A percentile compares a stretch with the other conserved stretches of the same genome.
phyloP scores from a whole-genome alignment of 1,140 invertebrate genomes.

The Zaprionus inermis region DNA sequence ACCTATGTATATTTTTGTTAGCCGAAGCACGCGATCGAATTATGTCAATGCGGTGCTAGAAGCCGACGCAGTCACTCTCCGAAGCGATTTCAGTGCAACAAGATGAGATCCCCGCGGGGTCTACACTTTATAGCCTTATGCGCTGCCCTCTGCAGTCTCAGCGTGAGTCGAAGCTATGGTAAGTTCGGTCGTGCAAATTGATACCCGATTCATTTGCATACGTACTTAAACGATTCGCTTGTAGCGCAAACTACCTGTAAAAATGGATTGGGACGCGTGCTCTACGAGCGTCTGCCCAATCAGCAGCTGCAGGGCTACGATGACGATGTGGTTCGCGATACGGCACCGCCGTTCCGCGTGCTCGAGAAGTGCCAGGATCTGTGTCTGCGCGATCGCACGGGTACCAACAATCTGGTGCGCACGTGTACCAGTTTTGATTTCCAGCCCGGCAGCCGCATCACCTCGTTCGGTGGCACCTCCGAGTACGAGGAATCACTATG shows the following conservation, averaged over 20 bases:
- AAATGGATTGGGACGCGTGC: conserved; percentile 92
- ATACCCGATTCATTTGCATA: neutral
- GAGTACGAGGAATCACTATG: conserved; percentile 96
- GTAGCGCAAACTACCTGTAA: conserved; percentile 93
- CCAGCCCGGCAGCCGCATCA: conserved; percentile 93
- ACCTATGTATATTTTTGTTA: conserved; percentile 28
- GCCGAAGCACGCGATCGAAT: conserved; percentile 48
- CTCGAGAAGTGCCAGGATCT: conserved; percentile 94
- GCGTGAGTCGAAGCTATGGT: conserved; percentile 56
- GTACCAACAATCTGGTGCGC: conserved; percentile 91
- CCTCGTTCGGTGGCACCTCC: conserved; percentile 91
- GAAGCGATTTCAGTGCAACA: conserved; percentile 21
- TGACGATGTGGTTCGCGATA: conserved; percentile 93
- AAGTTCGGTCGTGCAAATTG: conserved; percentile 29
- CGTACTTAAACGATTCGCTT: neutral
- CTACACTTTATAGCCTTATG: conserved; percentile 36
- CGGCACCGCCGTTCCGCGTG: conserved; percentile 92
- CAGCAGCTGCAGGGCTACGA: conserved; percentile 94
- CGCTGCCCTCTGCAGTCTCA: conserved; percentile 42
- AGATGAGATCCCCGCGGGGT: conserved; percentile 52
- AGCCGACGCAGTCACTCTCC: conserved; percentile 1
- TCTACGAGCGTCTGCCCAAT: conserved; percentile 94
- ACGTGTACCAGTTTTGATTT: conserved; percentile 95
- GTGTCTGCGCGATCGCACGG: conserved; percentile 92
- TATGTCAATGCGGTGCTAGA: conserved; percentile 45